Evolutionary conservation across 2,113 vertebrate species (phyloP).

Genomic region (Cyphomyrus plagiostoma): DNA sequence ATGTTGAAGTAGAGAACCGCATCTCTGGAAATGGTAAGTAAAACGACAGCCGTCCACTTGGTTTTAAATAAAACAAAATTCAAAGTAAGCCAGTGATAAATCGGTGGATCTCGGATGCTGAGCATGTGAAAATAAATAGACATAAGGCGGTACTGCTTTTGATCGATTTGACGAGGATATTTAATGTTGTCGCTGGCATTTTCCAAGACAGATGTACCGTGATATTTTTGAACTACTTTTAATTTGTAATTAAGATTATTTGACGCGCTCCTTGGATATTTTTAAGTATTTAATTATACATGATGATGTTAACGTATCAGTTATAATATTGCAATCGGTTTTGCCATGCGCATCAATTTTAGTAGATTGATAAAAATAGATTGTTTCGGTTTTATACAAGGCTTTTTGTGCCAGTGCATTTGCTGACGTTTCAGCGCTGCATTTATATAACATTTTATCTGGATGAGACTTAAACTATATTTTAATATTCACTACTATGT

Average conservation of each 20-base stretch:
- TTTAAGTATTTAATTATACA: neutral
- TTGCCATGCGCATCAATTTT: neutral
- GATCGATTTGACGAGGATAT: neutral
- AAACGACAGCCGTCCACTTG: neutral
- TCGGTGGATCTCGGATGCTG: neutral
- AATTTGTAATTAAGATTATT: neutral
- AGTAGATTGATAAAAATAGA: neutral
- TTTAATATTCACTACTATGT: neutral
- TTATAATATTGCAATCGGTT: neutral
- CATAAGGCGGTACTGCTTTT: neutral
- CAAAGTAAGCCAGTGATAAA: neutral
- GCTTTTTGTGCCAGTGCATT: neutral
- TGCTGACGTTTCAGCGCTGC: neutral
- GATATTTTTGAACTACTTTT: constrained; percentile 2
- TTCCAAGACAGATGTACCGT: neutral
- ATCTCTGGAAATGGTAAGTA: constrained; percentile 73
- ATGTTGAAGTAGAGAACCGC: constrained; percentile 66
- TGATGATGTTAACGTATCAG: neutral
- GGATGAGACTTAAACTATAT: neutral
- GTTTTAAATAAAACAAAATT: neutral
- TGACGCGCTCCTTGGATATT: neutral
- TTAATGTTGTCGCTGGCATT: neutral
- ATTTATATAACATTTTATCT: neutral
- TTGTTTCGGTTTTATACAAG: neutral
- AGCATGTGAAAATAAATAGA: neutral